Evolutionary conservation across 2,888 invertebrate species (phyloP), one percentile per base, ranked within the genome.

Genomic region (Mythimna pallens): DNA sequence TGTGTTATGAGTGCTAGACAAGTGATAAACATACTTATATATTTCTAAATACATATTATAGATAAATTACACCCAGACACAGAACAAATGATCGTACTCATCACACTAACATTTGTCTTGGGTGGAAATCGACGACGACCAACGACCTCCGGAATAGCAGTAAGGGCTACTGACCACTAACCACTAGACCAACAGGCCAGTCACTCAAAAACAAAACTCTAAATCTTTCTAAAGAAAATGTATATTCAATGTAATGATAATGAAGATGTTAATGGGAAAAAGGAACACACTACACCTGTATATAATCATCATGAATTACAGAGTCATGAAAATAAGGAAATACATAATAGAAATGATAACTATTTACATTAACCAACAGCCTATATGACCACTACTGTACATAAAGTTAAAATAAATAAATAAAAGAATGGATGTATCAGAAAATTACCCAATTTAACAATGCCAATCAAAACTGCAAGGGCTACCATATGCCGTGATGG

Each of bases 221-320:
- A 30, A 30, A 61, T 65, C 20, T 71, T 70, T 36, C 0, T 47
- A 25, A 25, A 58, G 7, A 63, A 30, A 12, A 34, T 65, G 30
- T 17, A 20, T 52, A 52, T n/a, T n/a, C 9, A 52, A n/a, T 20
- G 17, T 47, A 43, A 47, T 47, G 17, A 7, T 47, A 47, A 67
- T 12, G 22, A 20, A 34, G 2, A 68, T 8, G 12, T 14, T 63
- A 20, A 63, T 14, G 30, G 34, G 30, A 47, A 34, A 20, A 52
- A 52, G 14, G 3, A 14, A 36, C 12, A n/a, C 12, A 59, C 9
- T 10, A 36, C 34, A 36, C 9, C 20, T 36, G 20, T 58, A n/a
- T 34, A 2, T 6, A 59, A 36, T 58, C 1, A 58, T 36, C 36
- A 22, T 36, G 2, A 2, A n/a, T 1, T 12, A n/a, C 10, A 36